Base-by-base conservation (phyloP, 2,888 invertebrate species). In the Brassicogethes aeneus region DNA sequence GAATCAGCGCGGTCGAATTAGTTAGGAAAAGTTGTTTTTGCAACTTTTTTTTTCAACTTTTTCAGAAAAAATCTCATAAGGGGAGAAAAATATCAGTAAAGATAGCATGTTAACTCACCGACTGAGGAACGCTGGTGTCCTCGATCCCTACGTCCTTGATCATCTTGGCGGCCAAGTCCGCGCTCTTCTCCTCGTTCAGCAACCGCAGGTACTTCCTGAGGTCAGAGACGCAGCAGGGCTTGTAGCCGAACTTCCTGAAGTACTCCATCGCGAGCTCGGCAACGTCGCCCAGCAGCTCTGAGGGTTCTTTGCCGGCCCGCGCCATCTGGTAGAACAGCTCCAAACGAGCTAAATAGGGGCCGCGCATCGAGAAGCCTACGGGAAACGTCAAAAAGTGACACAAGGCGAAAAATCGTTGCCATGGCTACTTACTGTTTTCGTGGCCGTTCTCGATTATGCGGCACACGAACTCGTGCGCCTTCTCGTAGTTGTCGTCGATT, bases 211-310 rank as follows among this genome's bases (percentile, higher is more conserved):
- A 93, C 3, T 81, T 71, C 45, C 80, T 77, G 37, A 95, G 71
- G 64, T 96, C 95, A 5, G 81, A 78, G 44, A 89, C 86, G 44
- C 88, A 88, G 65, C 91, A 91, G 0, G 85, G 80, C 60, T 91
- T 91, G 55, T 85, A 80, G 2, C 92, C 92, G 68, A 94, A 95
- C 50, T 78, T 74, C 33, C 72, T 61, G 52, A 88, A 85, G 69
- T 92, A 95, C 53, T 85, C 80, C 45, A 83, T 71, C 61, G 92
- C 77, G 17, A 86, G 65, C 15, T 83, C 79, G 10, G 78, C 69
- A 12, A 78, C 75, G 55, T 82, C 79, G 1, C 83, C 84, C 15
- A 80, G 63, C 5, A 80, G 59, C 38, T 68, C 65, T 12, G 45
- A 57, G 1, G 79, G 75, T 55, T 79, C 75, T 42, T 71, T 57